Conservation (phyloP, 2,113 vertebrate species). For the Mola mola region DNA sequence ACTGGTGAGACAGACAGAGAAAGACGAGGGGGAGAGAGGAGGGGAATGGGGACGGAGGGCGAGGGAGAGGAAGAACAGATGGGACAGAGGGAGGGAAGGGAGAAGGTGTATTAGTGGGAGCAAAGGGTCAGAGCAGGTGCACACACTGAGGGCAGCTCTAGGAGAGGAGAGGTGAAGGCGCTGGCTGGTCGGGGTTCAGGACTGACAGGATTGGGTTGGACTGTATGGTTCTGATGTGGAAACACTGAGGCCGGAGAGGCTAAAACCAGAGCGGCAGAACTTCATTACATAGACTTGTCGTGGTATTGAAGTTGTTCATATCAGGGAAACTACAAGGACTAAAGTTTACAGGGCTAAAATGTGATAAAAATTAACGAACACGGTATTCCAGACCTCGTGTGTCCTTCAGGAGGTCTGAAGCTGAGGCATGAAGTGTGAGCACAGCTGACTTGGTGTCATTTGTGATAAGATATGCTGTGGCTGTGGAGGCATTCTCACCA, state of each 20-base stretch:
- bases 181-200: conserved; percentile 53
- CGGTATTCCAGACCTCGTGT: too few relatives aligned
- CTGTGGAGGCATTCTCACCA: conserved; percentile 85
- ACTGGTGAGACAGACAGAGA: conserved; percentile 92
- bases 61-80: conserved; percentile 70
- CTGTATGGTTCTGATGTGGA: conserved; percentile 52
- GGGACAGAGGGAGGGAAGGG: conserved; percentile 76
- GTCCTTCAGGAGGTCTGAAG: too few relatives aligned
- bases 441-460: too few relatives aligned
- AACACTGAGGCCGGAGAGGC: conserved; percentile 49
- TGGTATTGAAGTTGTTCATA: too few relatives aligned
- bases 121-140: conserved; percentile 78
- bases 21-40: conserved; percentile 34
- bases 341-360: background rate
- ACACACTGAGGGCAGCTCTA: conserved; percentile 74
- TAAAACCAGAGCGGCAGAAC: conserved; percentile 9
- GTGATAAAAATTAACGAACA: background rate
- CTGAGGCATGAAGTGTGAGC: too few relatives aligned
- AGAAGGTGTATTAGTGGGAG: conserved; percentile 80
- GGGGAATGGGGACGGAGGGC: conserved; percentile 69
- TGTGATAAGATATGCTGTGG: background rate
- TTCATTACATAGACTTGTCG: conserved; percentile 29
- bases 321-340: too few relatives aligned
- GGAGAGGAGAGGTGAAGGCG: conserved; percentile 49
- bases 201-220: conserved; percentile 52